Evolutionary conservation across 2,113 vertebrate genomes (phyloP), one percentile per base, ranked within the genome.

Genomic region (Scytalopus superciliaris): DNA sequence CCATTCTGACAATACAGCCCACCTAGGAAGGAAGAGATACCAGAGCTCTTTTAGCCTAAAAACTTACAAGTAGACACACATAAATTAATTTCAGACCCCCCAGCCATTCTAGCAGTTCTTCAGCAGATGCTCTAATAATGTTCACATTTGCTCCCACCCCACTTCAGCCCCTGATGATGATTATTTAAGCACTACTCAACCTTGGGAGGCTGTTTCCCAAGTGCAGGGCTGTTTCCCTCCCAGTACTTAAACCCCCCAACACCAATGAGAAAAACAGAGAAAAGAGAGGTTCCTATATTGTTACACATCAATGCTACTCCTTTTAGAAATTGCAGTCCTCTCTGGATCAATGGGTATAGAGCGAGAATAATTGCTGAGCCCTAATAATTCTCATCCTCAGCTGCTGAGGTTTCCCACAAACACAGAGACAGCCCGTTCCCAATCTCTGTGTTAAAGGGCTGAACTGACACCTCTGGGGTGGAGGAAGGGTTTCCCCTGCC

Each of bases 221-320:
- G 28, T 6, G 7, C 31, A 59, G 74, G 24, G 28, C 15, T 37
- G 30, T 27, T 70, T 87, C n/a, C 52, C 3, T 3, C 12, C 8
- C n/a, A 69, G 40, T 42, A n/a, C 19, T 69, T 14, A 50, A 76
- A 40, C 2, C 1, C 6, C 8, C 4, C 8, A 11, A 45, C 12
- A 63, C 12, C 23, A 50, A 31, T 0, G 0, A 16, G 22, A 22
- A 47, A 23, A 22, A 73, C 52, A 22, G 17, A 31, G 5, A 9
- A n/a, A 49, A 45, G 67, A 28, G 14, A 42, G 4, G 2, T 50
- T 89, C 19, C 27, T 59, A 0, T 7, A 21, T 47, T 27, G 12
- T 62, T 67, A 9, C 50, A 62, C 1, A 7, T 59, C 23, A 45
- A 6, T 33, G 40, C 3, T 52, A 66, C 11, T 9, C 42, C 28